Base-by-base conservation (phyloP, 2,888 invertebrate species). In the Pyrgus malvae region DNA sequence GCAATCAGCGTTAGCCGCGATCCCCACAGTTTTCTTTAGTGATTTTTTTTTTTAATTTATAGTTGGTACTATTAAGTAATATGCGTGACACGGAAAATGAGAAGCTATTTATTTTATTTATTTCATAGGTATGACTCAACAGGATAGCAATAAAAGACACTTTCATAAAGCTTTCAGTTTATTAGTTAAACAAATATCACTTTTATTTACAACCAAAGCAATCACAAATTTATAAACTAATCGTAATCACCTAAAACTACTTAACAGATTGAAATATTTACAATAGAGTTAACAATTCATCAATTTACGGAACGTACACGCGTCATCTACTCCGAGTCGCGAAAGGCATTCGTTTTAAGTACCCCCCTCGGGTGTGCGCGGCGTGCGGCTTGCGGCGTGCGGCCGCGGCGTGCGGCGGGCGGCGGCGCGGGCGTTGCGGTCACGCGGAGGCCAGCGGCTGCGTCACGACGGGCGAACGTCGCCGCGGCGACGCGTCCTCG, bases 101-200 rank as follows among this genome's bases (percentile, higher is more conserved):
- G n/a, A n/a, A n/a, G n/a, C n/a, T n/a, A n/a, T n/a, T n/a, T n/a
- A n/a, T n/a, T n/a, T n/a, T n/a, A n/a, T n/a, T n/a, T n/a, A n/a
- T n/a, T n/a, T n/a, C n/a, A n/a, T n/a, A n/a, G n/a, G n/a, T n/a
- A n/a, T n/a, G n/a, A n/a, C n/a, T n/a, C n/a, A n/a, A n/a, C n/a
- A n/a, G n/a, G n/a, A n/a, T n/a, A 29, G 29, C 64, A 68, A 63
- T 41, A 41, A 63, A 63, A 61, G 41, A 54, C 48, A 56, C 59
- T 56, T 56, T 56, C 64, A 70, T 86, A 87, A 87, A 84, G 87
- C 86, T 84, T 85, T 82, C 79, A 80, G 75, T 85, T 83, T 86
- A 86, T 88, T 88, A 88, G 85, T 88, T 84, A 87, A 88, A 88
- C 88, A 88, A 88, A 88, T 88, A 88, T 88, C 88, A 88, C 88